Base-by-base conservation (phyloP, 2,797 vertebrate genomes). In the Syndactyla subalaris region DNA sequence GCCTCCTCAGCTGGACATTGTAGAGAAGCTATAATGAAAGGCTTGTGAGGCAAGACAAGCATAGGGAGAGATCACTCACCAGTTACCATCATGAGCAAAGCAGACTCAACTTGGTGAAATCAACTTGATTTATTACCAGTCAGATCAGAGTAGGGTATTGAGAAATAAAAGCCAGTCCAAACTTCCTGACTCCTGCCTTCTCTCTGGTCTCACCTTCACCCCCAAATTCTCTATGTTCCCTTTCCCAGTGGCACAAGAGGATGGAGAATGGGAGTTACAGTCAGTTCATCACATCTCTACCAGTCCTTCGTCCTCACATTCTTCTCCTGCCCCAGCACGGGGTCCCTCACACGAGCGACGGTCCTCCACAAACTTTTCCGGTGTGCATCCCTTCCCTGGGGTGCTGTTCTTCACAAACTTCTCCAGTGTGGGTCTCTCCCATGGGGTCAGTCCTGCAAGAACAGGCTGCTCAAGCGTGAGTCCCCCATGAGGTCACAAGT, bases 161-260 rank as follows among this genome's bases (percentile, higher is more conserved):
- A 68, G 52, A 70, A 70, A 70, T 70, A 46, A 54, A 45, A 3
- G 8, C 24, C 74, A 51, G 62, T 57, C 29, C 10, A 30, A 34
- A 12, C 6, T 49, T 81, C 24, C 13, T 6, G 12, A 46, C 9
- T 7, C 3, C 6, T 71, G 13, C 32, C 22, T 76, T 71, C 34
- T 48, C 65, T 30, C 10, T 3, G 1, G n/a, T 22, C 23, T 79
- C 41, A 54, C 32, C 11, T 49, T 59, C 34, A 48, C 30, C 39
- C 26, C 34, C 3, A 8, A 2, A 3, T 57, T 57, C 38, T 49
- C 43, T 34, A 5, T 10, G 19, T 65, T 9, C 26, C 63, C 10
- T 27, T 12, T 5, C 4, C 3, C 2, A 52, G 38, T 2, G 1
- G 19, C 4, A 3, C 26, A 43, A 11, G 7, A n/a, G 15, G 9